phyloP scores from a whole-genome alignment of 2,888 invertebrate species.

The Lysandra coridon region DNA sequence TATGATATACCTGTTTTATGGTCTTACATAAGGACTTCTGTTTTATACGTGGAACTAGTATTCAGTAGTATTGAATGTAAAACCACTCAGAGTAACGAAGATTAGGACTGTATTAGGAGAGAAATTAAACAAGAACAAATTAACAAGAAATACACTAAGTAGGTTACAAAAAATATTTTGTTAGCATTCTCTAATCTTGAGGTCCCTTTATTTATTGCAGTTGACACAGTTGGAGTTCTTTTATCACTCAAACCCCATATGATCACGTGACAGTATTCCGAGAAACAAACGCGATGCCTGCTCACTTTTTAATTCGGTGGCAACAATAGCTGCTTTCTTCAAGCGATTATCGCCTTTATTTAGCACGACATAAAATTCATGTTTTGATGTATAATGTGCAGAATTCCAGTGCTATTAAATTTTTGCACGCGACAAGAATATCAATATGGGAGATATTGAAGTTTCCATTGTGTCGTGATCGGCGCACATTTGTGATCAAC shows the following conservation, averaged over 20 bases:
- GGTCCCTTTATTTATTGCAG: constrained; percentile 1
- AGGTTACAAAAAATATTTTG: neutral
- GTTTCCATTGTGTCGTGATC: constrained; percentile 34
- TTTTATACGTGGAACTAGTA: neutral
- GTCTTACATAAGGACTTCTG: neutral
- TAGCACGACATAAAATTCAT: neutral
- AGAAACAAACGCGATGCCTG: constrained; percentile 36
- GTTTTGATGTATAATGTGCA: neutral
- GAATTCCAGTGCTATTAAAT: constrained; percentile 51
- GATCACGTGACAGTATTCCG: constrained; percentile 32
- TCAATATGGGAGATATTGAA: constrained; percentile 35
- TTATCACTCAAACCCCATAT: constrained; percentile 9
- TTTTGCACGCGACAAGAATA: constrained; percentile 56
- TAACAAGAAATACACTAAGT: neutral
- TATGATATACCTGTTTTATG: constrained; percentile 10
- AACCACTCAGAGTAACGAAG: neutral
- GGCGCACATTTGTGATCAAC: constrained; percentile 24
- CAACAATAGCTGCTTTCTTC: constrained; percentile 28
- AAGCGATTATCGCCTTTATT: constrained; percentile 16
- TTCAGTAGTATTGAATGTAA: neutral
- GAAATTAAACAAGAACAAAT: neutral
- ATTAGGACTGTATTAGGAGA: neutral
- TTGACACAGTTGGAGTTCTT: constrained; percentile 6
- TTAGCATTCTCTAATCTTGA: neutral
- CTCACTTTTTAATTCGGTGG: constrained; percentile 32